These are phyloP conservation scores for Pristionchus entomophagus DNA, from an alignment of 2,888 invertebrate species.

Conservation along the genomic window DNA sequence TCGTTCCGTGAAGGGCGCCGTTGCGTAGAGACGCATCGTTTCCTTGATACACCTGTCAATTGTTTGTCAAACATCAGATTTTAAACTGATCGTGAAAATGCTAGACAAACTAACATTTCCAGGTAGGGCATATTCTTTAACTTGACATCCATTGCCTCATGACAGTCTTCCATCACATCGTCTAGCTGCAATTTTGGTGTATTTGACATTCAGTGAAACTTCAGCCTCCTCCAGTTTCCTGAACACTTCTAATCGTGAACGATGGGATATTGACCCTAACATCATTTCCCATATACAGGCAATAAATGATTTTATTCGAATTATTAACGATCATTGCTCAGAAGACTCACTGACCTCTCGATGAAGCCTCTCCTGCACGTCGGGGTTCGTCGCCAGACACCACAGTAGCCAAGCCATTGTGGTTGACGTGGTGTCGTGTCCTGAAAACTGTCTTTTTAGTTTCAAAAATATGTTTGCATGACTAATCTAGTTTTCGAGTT, in stretches of 20 bases:
- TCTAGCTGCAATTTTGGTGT: conserved; percentile 26
- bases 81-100: no score
- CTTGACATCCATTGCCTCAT: conserved; percentile 49
- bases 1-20: conserved; percentile 49
- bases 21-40: conserved; percentile 43
- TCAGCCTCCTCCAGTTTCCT: no score
- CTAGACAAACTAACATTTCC: conserved; percentile 49
- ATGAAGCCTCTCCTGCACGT: conserved; percentile 48
- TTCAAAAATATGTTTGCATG: not conserved
- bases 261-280: no score
- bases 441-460: not conserved
- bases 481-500: not conserved
- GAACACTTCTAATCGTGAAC: no score
- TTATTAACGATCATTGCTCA: not conserved
- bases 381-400: conserved; percentile 54
- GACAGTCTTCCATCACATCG: conserved; percentile 10
- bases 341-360: not conserved
- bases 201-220: not conserved
- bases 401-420: conserved; percentile 52
- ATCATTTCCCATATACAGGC: no score
- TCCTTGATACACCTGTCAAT: conserved; percentile 50
- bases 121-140: conserved; percentile 56
- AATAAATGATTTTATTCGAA: not conserved
- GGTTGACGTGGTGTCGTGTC: conserved; percentile 55
- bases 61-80: no score